These are phyloP conservation scores for Mechanitis mazaeus DNA, from an alignment of 2,888 invertebrate genomes.

Conservation along the genomic window DNA sequence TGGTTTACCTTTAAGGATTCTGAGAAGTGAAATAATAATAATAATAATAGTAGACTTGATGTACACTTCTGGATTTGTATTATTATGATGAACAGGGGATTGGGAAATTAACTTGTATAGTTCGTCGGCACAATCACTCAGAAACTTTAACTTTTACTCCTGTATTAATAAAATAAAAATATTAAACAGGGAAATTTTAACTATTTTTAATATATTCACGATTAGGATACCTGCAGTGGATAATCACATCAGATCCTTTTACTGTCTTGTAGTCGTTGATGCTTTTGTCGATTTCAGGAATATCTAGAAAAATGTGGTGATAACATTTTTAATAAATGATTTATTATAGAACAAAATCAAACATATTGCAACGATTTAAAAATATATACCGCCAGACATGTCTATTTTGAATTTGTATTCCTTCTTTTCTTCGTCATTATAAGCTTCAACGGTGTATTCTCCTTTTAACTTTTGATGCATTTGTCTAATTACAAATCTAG, in stretches of 20 bases:
- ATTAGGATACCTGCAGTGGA: conserved; percentile 41
- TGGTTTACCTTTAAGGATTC: conserved; percentile 16
- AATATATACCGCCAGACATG: conserved; percentile 38
- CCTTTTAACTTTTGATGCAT: conserved; percentile 37
- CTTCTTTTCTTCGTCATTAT: conserved; percentile 31
- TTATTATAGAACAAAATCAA: neutral
- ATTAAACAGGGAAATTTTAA: neutral
- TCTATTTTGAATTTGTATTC: conserved; percentile 33
- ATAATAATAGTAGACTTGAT: too few species aligned
- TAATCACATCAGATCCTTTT: conserved; percentile 28
- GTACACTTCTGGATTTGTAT: neutral
- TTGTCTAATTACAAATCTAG: conserved; percentile 36
- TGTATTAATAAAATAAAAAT: too few species aligned
- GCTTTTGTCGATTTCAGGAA: conserved; percentile 39
- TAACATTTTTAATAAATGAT: conserved; percentile 5
- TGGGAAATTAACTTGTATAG: too few species aligned
- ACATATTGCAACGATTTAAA: neutral
- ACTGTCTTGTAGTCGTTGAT: conserved; percentile 17
- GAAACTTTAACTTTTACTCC: too few species aligned
- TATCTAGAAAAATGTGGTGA: conserved; percentile 33
- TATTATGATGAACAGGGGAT: too few species aligned
- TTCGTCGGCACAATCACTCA: too few species aligned
- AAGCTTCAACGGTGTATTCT: conserved; percentile 37
- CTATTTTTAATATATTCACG: neutral
- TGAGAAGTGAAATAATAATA: conserved; percentile 19